Percentiles rank a stretch among this genome's conserved stretches.
Evolutionary conservation across 1,140 invertebrate species (phyloP).

Genomic region (Oncopeltus fasciatus): DNA sequence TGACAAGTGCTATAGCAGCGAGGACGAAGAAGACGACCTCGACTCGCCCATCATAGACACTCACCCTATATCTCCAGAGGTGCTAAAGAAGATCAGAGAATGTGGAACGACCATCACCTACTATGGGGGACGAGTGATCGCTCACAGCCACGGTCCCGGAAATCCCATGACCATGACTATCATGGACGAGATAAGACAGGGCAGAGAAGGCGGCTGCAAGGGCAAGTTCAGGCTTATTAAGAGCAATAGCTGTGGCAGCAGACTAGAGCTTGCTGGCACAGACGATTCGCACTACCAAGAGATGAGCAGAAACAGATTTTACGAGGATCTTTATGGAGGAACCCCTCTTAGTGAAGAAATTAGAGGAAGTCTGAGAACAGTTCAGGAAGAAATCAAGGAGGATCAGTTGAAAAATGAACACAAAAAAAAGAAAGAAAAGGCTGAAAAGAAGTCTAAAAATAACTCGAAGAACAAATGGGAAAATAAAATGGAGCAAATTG

Average conservation of each 20-base stretch:
- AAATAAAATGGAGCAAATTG: background rate
- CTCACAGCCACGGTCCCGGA: conserved; percentile 44
- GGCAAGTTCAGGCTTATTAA: conserved; percentile 46
- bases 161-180: conserved; percentile 45
- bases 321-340: conserved; percentile 15
- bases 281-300: conserved; percentile 41
- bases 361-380: conserved; percentile 21
- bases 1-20: conserved; percentile 27
- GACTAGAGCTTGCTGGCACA: conserved; percentile 57
- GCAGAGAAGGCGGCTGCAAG: conserved; percentile 12
- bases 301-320: conserved; percentile 40
- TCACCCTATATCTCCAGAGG: conserved; percentile 37
- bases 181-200: conserved; percentile 42
- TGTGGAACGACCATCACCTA: conserved; percentile 73
- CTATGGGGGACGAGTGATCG: conserved; percentile 63
- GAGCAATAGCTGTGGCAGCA: conserved; percentile 69
- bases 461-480: background rate
- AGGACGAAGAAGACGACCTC: conserved; percentile 23
- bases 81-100: conserved; percentile 70
- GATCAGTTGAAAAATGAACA: background rate
- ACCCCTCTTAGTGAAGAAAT: conserved; percentile 15
- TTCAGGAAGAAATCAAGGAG: conserved; percentile 15
- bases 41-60: conserved; percentile 29
- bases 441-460: conserved; percentile 6
- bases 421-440: too few species aligned